Percentiles rank a stretch among this genome's conserved stretches.
phyloP scores from a whole-genome alignment of 2,888 invertebrate genomes.

The Agriopis aurantiaria region DNA sequence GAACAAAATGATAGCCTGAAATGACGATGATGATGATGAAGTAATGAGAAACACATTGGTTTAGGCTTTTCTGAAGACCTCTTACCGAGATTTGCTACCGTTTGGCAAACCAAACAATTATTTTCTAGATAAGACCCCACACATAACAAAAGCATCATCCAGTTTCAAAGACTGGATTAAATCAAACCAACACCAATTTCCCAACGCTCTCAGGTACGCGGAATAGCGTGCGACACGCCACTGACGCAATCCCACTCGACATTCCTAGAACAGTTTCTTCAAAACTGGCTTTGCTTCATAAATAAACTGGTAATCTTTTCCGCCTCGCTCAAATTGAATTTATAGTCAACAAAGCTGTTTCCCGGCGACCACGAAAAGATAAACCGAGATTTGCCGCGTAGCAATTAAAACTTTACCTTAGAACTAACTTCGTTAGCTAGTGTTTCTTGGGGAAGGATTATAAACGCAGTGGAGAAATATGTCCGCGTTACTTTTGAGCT shows the following conservation, averaged over 20 bases:
- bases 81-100: too few species aligned
- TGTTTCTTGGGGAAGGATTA: constrained; percentile 72
- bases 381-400: constrained; percentile 81
- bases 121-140: constrained; percentile 1
- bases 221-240: constrained; percentile 52
- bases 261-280: constrained; percentile 51
- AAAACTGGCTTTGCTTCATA: constrained; percentile 50
- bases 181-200: constrained; percentile 25
- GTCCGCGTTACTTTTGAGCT: constrained; percentile 70
- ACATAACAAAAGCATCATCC: constrained; percentile 8
- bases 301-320: constrained; percentile 71
- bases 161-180: constrained; percentile 22
- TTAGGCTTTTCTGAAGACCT: too few species aligned
- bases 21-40: too few species aligned
- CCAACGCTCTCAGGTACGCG: constrained; percentile 25
- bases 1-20: too few species aligned
- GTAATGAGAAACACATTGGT: too few species aligned
- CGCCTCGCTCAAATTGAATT: constrained; percentile 77
- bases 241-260: constrained; percentile 41
- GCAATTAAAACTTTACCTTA: constrained; percentile 86
- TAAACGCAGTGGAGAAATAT: constrained; percentile 75
- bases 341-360: constrained; percentile 81
- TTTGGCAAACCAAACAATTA: constrained; percentile 8
- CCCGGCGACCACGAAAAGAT: constrained; percentile 80
- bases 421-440: constrained; percentile 82